phyloP scores from a whole-genome alignment of 1,140 invertebrate species.

The Carposina sasakii region DNA sequence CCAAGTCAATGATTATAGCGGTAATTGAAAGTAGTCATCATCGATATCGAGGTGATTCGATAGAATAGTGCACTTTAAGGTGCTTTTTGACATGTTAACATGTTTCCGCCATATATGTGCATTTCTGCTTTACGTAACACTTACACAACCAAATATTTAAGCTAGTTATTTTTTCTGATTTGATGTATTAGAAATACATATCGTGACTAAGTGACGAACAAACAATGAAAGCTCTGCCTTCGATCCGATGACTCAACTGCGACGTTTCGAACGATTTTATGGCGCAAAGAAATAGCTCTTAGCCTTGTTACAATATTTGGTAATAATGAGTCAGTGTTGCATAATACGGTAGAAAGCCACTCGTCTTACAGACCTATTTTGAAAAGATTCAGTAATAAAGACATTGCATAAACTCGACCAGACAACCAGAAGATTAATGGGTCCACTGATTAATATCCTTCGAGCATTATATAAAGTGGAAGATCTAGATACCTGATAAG shows the following conservation, averaged over 20 bases:
- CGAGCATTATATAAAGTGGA: too few relatives aligned
- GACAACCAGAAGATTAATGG: too few relatives aligned
- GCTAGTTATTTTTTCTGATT: slow-evolving; percentile 5
- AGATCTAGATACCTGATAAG: too few relatives aligned
- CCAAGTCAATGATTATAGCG: too few relatives aligned
- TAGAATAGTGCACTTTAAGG: too few relatives aligned
- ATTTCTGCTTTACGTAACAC: slow-evolving; percentile 34
- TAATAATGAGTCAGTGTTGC: slow-evolving; percentile 30
- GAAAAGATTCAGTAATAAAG: too few relatives aligned
- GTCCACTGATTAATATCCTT: too few relatives aligned
- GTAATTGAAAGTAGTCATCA: too few relatives aligned
- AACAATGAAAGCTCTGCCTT: slow-evolving; percentile 36
- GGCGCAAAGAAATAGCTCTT: slow-evolving; percentile 9
- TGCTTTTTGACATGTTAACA: too few relatives aligned
- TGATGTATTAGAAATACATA: slow-evolving; percentile 2
- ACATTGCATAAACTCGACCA: too few relatives aligned
- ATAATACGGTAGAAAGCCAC: slow-evolving; percentile 21
- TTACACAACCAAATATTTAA: slow-evolving; percentile 13
- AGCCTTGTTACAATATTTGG: slow-evolving; percentile 29
- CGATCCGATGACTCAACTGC: slow-evolving; percentile 33
- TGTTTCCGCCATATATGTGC: slow-evolving; percentile 38
- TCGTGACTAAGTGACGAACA: slow-evolving; percentile 40
- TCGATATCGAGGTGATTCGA: too few relatives aligned
- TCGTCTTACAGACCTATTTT: too few relatives aligned
- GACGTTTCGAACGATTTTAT: slow-evolving; percentile 17